Base-by-base conservation (phyloP, 2,113 vertebrate species). In the Petroica traversi region DNA sequence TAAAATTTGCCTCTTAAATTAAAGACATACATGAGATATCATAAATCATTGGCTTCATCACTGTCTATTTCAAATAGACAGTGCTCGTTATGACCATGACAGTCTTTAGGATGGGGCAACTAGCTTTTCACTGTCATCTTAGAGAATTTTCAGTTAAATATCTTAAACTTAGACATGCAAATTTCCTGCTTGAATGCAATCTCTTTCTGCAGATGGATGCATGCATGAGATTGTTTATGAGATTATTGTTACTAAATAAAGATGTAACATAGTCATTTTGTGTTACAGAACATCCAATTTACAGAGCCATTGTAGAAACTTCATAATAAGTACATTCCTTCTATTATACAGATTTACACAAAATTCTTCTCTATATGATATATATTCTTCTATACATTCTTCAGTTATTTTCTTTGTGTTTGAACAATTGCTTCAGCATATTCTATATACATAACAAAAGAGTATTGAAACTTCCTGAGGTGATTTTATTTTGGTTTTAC, bases 41-140 rank as follows among this genome's bases (percentile, higher is more conserved):
- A 79, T 85, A 94, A 78, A 71, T 73, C 51, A 81, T 36, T 1
- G 1, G 40, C 25, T 85, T 82, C 14, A 66, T 61, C 38, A 54
- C 19, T 68, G 5, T 73, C 49, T 91, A 55, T 81, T 81, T 63
- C 48, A 87, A 55, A 81, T 82, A 69, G n/a, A n/a, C n/a, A n/a
- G n/a, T 73, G 16, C 14, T 69, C 0, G 0, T 79, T 67, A 61
- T 12, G 19, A 51, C 2, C 2, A 0, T 63, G 31, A 28, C 31
- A 79, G 26, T 14, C 31, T 57, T 19, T 75, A 15, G 23, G 12
- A 73, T 46, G 25, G 41, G 12, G 6, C 34, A 29, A 31, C 15
- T 31, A 74, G 18, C 2, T 26, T 89, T 88, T 55, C 28, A 33
- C 14, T 66, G 19, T 58, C 45, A 69, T 25, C 9, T 58, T 31